These are phyloP conservation scores for Podotricha telesiphe DNA, from an alignment of 2,888 invertebrate genomes.

Conservation along the genomic window DNA sequence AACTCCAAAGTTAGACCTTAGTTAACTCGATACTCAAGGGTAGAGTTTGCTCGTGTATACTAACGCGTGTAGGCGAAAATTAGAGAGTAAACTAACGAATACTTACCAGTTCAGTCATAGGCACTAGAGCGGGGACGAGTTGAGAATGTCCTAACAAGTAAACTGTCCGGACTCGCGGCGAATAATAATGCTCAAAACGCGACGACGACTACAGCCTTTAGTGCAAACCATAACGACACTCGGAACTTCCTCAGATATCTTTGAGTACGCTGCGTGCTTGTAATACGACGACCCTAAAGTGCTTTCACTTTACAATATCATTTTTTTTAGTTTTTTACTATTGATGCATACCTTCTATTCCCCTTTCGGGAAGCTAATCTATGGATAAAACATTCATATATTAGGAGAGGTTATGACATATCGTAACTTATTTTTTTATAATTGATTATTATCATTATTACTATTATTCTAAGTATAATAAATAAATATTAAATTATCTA, in stretches of 20 bases:
- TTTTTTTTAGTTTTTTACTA: slow-evolving; percentile 24
- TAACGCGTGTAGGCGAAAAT: slow-evolving; percentile 62
- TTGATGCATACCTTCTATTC: slow-evolving; percentile 4
- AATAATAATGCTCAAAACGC: slow-evolving; percentile 54
- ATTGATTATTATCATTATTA: neutral
- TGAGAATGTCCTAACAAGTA: slow-evolving; percentile 61
- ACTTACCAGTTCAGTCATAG: slow-evolving; percentile 60
- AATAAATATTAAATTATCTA: too few relatives aligned
- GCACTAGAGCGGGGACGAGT: slow-evolving; percentile 50
- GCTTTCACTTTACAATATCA: slow-evolving; percentile 24
- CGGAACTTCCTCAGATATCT: slow-evolving; percentile 52
- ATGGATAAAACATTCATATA: neutral
- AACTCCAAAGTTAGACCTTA: slow-evolving; percentile 31
- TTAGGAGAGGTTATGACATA: too few relatives aligned
- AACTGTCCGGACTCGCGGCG: slow-evolving; percentile 55
- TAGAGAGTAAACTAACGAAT: slow-evolving; percentile 64
- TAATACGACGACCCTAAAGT: slow-evolving; percentile 40
- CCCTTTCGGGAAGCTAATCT: neutral
- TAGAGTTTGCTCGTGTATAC: slow-evolving; percentile 37
- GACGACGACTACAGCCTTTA: slow-evolving; percentile 42
- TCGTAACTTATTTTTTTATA: too few relatives aligned
- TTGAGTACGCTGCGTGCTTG: slow-evolving; percentile 44
- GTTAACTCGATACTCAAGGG: slow-evolving; percentile 41
- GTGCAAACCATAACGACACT: slow-evolving; percentile 53
- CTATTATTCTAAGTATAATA: neutral